A percentile compares a stretch with the other conserved stretches of the same genome.
Evolutionary conservation across 2,113 vertebrate species (phyloP).

Genomic region (Parus major): DNA sequence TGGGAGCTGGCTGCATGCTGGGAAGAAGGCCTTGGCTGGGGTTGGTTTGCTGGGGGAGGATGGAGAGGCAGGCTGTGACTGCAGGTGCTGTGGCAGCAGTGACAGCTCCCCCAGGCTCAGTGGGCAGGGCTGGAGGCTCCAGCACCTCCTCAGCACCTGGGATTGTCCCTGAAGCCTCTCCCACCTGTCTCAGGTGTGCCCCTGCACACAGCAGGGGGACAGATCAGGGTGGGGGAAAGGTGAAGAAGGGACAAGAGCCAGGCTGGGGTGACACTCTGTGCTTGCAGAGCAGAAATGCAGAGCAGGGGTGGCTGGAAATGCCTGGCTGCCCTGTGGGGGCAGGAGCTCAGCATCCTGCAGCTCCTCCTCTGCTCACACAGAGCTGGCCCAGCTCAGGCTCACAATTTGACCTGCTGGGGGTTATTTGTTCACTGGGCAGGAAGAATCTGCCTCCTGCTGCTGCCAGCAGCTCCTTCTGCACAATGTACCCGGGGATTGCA

Average conservation of each 20-base stretch:
- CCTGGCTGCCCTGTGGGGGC: neutral
- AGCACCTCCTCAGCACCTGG: neutral
- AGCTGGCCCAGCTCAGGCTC: neutral
- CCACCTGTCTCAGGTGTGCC: neutral
- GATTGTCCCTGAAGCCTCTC: neutral
- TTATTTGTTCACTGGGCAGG: neutral
- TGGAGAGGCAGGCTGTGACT: neutral
- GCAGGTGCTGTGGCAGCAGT: neutral
- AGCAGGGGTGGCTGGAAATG: neutral
- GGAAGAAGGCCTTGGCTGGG: neutral
- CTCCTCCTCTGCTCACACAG: neutral
- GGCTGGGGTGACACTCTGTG: neutral
- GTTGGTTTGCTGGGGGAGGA: neutral
- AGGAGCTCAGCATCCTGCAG: neutral
- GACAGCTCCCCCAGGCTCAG: neutral
- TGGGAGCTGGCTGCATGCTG: neutral
- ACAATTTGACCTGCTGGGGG: neutral
- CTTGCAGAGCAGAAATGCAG: neutral
- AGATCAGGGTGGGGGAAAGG: neutral
- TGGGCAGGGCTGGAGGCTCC: neutral
- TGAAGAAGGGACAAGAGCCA: too few species aligned
- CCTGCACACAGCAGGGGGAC: neutral
- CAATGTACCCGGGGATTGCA: accelerated
- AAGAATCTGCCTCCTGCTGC: neutral
- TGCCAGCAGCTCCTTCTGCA: neutral